phyloP scores from a whole-genome alignment of 2,888 invertebrate genomes.

The Drosophila cognata region DNA sequence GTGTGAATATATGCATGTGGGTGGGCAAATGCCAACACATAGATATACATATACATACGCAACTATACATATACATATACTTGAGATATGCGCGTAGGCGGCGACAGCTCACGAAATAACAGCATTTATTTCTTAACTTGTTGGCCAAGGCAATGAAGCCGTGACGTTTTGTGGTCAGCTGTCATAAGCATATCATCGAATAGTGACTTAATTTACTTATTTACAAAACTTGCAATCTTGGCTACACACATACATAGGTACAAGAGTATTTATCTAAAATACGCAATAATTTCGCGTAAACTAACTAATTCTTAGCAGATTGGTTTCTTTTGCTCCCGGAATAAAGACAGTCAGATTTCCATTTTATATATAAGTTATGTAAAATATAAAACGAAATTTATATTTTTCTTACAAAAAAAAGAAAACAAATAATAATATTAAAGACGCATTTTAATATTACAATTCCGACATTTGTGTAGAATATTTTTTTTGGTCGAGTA shows the following conservation, averaged over 20 bases:
- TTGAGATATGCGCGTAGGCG: constrained; percentile 45
- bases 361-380: not conserved
- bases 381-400: not conserved
- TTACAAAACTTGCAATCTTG: constrained; percentile 4
- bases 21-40: constrained; percentile 34
- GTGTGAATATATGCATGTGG: constrained; percentile 38
- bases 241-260: not conserved
- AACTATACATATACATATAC: not conserved
- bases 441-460: not conserved
- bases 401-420: not conserved
- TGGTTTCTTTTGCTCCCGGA: not conserved
- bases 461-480: not conserved
- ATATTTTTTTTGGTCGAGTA: not conserved
- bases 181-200: constrained; percentile 35
- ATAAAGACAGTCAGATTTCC: not conserved
- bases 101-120: constrained; percentile 43
- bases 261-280: not conserved
- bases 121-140: constrained; percentile 48
- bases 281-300: not conserved
- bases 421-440: not conserved
- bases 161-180: constrained; percentile 42
- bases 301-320: not conserved
- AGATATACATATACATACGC: constrained; percentile 1
- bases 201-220: constrained; percentile 33
- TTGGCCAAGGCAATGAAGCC: constrained; percentile 43